Evolutionary conservation across 1,140 invertebrate species (phyloP), one percentile per base, ranked within the genome.

Genomic region (Varroa destructor): DNA sequence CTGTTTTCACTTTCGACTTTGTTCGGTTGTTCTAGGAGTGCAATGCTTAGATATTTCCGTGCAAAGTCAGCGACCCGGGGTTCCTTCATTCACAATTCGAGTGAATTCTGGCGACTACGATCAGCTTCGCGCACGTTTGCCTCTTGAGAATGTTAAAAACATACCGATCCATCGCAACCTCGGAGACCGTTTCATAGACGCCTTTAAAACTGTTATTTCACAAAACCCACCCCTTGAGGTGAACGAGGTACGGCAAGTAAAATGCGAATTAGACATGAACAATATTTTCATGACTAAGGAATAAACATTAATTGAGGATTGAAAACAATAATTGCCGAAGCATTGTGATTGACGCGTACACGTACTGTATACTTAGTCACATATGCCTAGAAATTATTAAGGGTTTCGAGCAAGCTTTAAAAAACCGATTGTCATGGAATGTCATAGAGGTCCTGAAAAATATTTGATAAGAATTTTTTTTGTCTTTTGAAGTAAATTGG

Each of bases 1-100:
- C 8, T 40, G 12, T 40, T 67, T 67, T 37, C 61, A 67, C 46
- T 67, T 36, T 12, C 46, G 12, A 67, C 61, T n/a, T 14, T 8
- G 1, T 37, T 40, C 8, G 14, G 40, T n/a, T 14, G 10, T 67
- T 40, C 2, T 75, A 43, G 76, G 84, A 75, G 80, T 87, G 6
- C 89, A 93, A 77, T 91, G 86, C 79, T 82, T 93, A 2, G 90
- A 88, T 78, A 90, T 93, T 73, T 83, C 87, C 78, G 88, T 89
- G 0, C 85, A 84, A 72, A 85, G 87, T 25, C 83, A 79, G 36
- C 78, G 79, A 73, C 72, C 75, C 46, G 74, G 76, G 6, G 73
- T 80, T 10, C 72, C 77, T 70, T 74, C 78, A 54, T 82, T 83
- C 75, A 75, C 71, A 43, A 78, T 82, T 54, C 79, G 80, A 81